Evolutionary conservation across 2,888 invertebrate species (phyloP).

Genomic region (Callimorpha dominula): DNA sequence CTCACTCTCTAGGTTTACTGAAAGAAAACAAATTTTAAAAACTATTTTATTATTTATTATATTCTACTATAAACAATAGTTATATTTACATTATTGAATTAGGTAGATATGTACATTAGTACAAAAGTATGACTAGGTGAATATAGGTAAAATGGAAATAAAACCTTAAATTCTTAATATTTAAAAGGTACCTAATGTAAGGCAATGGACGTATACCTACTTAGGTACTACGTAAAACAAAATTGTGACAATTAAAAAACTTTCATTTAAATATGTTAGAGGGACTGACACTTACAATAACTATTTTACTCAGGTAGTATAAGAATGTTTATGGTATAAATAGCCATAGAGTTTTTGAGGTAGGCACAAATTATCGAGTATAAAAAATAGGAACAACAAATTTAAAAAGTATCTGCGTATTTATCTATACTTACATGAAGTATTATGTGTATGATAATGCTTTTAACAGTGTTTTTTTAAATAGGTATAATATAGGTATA

Average conservation of each 20-base stretch:
- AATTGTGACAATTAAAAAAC: neutral
- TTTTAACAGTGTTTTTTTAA: too few relatives aligned
- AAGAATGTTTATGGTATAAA: too few relatives aligned
- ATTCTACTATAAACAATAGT: conserved; percentile 25
- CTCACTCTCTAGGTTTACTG: neutral
- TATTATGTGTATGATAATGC: too few relatives aligned
- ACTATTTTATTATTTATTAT: conserved; percentile 37
- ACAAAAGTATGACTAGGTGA: conserved; percentile 13
- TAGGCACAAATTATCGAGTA: too few relatives aligned
- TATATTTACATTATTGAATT: conserved; percentile 17
- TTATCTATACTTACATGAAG: too few relatives aligned
- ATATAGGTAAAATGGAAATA: neutral
- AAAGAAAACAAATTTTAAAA: conserved; percentile 30
- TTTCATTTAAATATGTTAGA: neutral
- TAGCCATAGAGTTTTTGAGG: too few relatives aligned
- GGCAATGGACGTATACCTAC: conserved; percentile 1
- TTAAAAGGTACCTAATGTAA: neutral
- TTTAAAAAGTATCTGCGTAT: too few relatives aligned
- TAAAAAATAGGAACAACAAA: too few relatives aligned
- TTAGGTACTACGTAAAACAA: neutral
- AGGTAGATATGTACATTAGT: conserved; percentile 19
- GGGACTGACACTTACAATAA: too few relatives aligned
- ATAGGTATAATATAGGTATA: too few relatives aligned
- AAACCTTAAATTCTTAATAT: neutral
- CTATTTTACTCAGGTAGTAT: too few relatives aligned